These are phyloP conservation scores for Tiphia femorata DNA, from an alignment of 2,888 invertebrate genomes.

Conservation along the genomic window DNA sequence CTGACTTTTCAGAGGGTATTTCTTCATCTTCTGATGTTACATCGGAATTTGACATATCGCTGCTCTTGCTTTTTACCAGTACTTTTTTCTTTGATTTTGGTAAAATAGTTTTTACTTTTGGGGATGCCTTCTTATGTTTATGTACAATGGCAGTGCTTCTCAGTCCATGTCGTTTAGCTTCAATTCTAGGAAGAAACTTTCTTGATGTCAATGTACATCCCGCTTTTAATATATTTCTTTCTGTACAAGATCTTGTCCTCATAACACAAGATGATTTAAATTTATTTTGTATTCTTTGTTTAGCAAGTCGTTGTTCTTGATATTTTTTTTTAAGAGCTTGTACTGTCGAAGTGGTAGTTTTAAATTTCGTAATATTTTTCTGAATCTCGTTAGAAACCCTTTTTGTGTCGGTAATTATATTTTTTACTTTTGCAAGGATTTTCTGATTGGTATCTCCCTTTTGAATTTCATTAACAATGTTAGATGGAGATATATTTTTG, in stretches of 20 bases:
- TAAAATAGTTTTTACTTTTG: constrained; percentile 41
- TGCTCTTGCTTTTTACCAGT: constrained; percentile 37
- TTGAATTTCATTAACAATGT: constrained; percentile 18
- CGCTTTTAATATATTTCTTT: constrained; percentile 63
- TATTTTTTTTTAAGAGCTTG: constrained; percentile 74
- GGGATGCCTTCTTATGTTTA: constrained; percentile 29
- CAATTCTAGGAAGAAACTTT: constrained; percentile 49
- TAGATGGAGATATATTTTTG: constrained; percentile 30
- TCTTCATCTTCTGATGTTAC: constrained; percentile 35
- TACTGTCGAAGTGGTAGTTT: constrained; percentile 66
- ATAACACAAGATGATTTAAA: constrained; percentile 65
- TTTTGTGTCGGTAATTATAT: constrained; percentile 53
- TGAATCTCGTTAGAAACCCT: constrained; percentile 48
- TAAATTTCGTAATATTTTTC: constrained; percentile 55
- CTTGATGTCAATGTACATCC: constrained; percentile 52
- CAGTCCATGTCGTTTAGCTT: constrained; percentile 55
- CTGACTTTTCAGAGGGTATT: constrained; percentile 32
- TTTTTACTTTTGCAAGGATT: constrained; percentile 59
- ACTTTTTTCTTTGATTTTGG: constrained; percentile 49
- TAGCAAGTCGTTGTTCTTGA: constrained; percentile 75
- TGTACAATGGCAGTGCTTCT: constrained; percentile 45
- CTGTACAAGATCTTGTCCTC: constrained; percentile 69
- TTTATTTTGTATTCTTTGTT: constrained; percentile 65
- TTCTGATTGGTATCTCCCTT: constrained; percentile 47
- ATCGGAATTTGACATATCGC: constrained; percentile 40